Conservation (phyloP, 1,140 invertebrate genomes). For the Drosophila punjabiensis region DNA sequence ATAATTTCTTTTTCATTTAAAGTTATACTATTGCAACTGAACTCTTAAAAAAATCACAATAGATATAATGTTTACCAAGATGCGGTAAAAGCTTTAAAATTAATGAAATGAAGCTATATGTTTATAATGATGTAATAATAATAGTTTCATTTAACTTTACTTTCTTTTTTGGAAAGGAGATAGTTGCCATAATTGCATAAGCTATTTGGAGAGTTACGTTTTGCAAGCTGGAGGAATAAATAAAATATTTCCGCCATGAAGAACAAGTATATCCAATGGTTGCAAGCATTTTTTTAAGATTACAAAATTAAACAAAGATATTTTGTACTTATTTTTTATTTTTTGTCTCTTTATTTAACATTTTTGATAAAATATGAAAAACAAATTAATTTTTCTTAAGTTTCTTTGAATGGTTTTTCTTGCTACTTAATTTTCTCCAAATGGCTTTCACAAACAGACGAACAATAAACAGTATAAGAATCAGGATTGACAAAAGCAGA, state of each 20-base stretch:
- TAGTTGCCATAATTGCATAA: too few relatives aligned
- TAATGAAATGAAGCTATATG: too few relatives aligned
- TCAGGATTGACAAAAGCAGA: conserved; percentile 25
- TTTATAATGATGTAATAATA: too few relatives aligned
- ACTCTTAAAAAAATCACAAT: background rate
- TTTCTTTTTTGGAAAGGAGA: too few relatives aligned
- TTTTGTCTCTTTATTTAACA: background rate
- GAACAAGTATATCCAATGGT: background rate
- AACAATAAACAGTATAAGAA: background rate
- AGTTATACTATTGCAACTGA: background rate
- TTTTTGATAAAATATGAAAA: background rate
- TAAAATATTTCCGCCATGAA: background rate
- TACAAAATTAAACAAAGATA: too few relatives aligned
- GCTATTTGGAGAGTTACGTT: too few relatives aligned
- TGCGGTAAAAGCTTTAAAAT: background rate
- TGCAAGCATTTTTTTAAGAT: background rate
- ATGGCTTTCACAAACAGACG: conserved; percentile 8
- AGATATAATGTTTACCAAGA: background rate
- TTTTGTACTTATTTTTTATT: background rate
- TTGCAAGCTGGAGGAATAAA: too few relatives aligned
- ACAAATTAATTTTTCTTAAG: background rate
- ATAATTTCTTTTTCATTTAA: background rate
- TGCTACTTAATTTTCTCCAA: conserved; percentile 1
- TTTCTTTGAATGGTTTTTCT: background rate
- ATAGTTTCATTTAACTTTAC: too few relatives aligned